Percentiles rank a stretch among this genome's conserved stretches.
Evolutionary conservation across 2,888 invertebrate genomes (phyloP).

Genomic region (Agrochola circellaris): DNA sequence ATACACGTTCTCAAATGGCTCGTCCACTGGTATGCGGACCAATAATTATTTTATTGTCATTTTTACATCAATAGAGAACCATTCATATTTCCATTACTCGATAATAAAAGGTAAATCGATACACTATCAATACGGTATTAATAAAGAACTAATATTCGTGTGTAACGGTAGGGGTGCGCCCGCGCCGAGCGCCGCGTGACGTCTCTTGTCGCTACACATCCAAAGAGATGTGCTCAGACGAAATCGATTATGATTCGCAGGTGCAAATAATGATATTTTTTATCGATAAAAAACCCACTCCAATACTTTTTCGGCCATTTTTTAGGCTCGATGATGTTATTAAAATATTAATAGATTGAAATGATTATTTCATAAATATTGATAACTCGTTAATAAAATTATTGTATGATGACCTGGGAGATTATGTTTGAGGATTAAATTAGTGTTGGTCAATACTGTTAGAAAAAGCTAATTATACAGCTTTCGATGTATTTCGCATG

Average conservation of each 20-base stretch:
- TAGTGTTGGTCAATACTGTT: slow-evolving; percentile 33
- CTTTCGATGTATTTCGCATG: slow-evolving; percentile 42
- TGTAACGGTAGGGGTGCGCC: slow-evolving; percentile 80
- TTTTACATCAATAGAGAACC: slow-evolving; percentile 48
- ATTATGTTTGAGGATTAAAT: slow-evolving; percentile 54
- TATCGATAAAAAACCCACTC: slow-evolving; percentile 73
- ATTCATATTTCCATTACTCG: slow-evolving; percentile 58
- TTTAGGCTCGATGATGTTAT: slow-evolving; percentile 76
- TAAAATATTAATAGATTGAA: slow-evolving; percentile 74
- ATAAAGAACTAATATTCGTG: slow-evolving; percentile 69
- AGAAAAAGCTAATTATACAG: slow-evolving; percentile 52
- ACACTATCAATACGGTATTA: slow-evolving; percentile 58
- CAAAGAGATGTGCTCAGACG: slow-evolving; percentile 74
- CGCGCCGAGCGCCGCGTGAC: slow-evolving; percentile 83
- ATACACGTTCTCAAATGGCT: slow-evolving; percentile 5
- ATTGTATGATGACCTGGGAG: slow-evolving; percentile 39
- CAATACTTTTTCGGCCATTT: slow-evolving; percentile 74
- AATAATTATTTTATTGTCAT: slow-evolving; percentile 45
- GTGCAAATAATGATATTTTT: slow-evolving; percentile 85
- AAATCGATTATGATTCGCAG: slow-evolving; percentile 87
- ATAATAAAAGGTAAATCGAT: slow-evolving; percentile 61
- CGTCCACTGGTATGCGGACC: slow-evolving; percentile 10
- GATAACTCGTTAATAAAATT: slow-evolving; percentile 61
- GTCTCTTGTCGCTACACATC: slow-evolving; percentile 72
- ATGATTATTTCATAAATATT: slow-evolving; percentile 67